phyloP scores from a whole-genome alignment of 2,797 vertebrate genomes.

The Mormyrops boulengeri region DNA sequence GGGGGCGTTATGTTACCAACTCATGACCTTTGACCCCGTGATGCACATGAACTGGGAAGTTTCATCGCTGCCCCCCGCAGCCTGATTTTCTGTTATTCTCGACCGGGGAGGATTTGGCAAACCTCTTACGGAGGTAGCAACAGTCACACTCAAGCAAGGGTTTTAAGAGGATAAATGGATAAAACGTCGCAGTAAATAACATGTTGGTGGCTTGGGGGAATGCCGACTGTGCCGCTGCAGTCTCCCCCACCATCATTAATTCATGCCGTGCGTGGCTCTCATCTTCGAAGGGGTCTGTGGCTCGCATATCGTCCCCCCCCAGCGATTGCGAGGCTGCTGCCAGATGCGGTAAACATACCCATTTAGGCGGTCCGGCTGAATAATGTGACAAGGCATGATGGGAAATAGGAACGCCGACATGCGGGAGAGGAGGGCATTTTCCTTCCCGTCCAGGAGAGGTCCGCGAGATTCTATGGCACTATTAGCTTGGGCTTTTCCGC shows the following conservation, averaged over 20 bases:
- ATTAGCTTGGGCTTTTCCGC: background rate
- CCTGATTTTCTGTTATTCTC: background rate
- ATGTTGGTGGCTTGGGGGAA: background rate
- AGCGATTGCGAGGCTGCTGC: no score
- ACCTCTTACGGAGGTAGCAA: background rate
- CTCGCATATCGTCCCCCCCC: background rate
- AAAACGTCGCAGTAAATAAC: background rate
- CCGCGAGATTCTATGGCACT: background rate
- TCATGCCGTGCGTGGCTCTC: background rate
- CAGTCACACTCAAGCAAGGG: background rate
- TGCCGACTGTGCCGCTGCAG: background rate
- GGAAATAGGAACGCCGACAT: background rate
- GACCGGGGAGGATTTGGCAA: background rate
- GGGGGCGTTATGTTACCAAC: background rate
- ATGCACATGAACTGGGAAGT: background rate
- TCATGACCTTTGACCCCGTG: background rate
- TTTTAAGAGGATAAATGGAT: background rate
- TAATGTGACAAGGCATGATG: background rate
- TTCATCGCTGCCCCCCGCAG: background rate
- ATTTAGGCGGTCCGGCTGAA: background rate
- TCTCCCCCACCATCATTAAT: background rate
- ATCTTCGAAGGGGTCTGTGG: background rate
- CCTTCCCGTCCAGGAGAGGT: background rate
- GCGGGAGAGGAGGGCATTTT: background rate
- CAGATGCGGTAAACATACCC: background rate